Evolutionary conservation across 2,888 invertebrate species (phyloP), one percentile per base, ranked within the genome.

Genomic region (Cephus pygmeus): DNA sequence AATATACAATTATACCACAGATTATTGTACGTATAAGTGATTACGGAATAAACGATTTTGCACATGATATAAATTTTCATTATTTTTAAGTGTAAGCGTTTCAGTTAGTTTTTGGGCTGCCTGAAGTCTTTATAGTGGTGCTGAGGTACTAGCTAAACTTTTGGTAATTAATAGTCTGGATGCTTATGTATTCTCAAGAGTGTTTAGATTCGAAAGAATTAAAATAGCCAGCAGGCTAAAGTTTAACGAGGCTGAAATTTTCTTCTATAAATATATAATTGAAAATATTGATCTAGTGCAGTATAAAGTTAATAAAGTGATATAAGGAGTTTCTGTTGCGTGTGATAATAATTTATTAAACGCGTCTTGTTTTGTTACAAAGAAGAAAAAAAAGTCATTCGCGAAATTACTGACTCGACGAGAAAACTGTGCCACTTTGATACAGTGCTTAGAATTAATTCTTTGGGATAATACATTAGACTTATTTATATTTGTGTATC

Each of bases 1-100:
- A 77, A 71, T 78, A 83, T 80, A 74, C 79, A 85, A 80, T 82
- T 86, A 85, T 87, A 87, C 81, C 85, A 85, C 83, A 86, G 82
- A 87, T 87, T 86, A 87, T 87, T 86, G 85, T 88, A 87, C 84
- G 83, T 86, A 83, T 81, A 83, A 85, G 69, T 77, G 80, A 81
- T 83, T 83, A 85, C 78, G 78, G 83, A 84, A 88, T 89, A 86
- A 84, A 87, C 76, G 75, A 87, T 87, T 88, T 88, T 88, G 84
- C 85, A 87, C 87, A 84, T 81, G 83, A 77, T 81, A 82, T 56
- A 15, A 56, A 56, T 56, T 56, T 40, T 23, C 9, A 23, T 23
- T 56, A 23, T 9, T 56, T 23, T 23, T 23, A 56, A 23, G 23
- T 56, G 2, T 2, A 23, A 56, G 0, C 56, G 56, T 23, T 56